Evolutionary conservation across 2,113 vertebrate species (phyloP).

Genomic region (Malurus elegans): DNA sequence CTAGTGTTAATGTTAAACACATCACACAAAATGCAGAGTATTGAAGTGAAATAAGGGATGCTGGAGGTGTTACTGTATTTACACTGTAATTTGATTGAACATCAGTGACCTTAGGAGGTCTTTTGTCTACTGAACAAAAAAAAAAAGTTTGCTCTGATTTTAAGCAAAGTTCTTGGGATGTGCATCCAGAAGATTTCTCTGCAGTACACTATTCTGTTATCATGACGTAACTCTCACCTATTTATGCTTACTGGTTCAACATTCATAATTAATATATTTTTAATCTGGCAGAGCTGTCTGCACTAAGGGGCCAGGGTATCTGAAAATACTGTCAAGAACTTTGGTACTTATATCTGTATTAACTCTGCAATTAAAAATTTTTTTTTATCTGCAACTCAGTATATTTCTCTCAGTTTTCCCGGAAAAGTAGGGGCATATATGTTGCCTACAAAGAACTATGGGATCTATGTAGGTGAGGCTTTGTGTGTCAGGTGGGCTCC

Average conservation of each 20-base stretch:
- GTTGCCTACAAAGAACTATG: neutral
- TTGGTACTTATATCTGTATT: neutral
- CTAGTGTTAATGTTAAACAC: neutral
- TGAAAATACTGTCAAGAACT: neutral
- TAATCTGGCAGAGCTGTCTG: neutral
- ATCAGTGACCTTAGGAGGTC: neutral
- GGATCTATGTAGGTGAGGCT: neutral
- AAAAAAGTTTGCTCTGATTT: neutral
- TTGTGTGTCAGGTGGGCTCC: neutral
- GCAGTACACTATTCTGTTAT: neutral
- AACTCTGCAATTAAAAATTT: neutral
- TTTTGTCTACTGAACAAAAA: neutral
- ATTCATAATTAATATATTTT: neutral
- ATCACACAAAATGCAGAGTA: neutral
- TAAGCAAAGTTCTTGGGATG: neutral
- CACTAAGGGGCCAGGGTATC: neutral
- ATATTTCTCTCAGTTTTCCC: neutral
- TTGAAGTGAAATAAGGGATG: neutral
- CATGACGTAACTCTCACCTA: neutral
- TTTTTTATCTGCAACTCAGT: neutral
- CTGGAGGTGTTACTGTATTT: neutral
- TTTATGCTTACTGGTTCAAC: neutral
- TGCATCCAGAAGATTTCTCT: neutral
- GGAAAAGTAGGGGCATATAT: neutral
- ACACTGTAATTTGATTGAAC: neutral